Base-by-base conservation (phyloP, 2,797 vertebrate genomes). In the Lutjanus argentimaculatus region DNA sequence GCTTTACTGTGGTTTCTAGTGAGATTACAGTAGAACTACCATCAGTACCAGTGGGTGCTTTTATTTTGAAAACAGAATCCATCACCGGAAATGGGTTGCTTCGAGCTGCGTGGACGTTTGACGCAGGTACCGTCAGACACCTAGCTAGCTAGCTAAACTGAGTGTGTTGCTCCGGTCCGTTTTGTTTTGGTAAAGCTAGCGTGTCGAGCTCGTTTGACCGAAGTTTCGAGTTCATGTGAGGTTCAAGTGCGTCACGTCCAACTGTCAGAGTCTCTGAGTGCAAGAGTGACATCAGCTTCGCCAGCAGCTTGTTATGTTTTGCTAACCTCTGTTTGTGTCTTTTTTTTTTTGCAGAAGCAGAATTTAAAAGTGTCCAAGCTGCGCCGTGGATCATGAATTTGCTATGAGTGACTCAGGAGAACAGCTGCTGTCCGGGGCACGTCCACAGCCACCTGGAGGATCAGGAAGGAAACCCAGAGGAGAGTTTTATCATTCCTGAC, bases 391-490 rank as follows among this genome's bases (percentile, higher is more conserved):
- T 52, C 46, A 89, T 92, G 94, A 63, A 72, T 55, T 83, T 93
- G 87, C 83, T 78, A 93, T 93, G 93, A 92, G 61, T 80, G 71
- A 87, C 76, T 77, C 79, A 6, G 83, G 83, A 77, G 79, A 69
- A 77, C 59, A 69, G 56, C 48, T 72, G 63, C 80, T 70, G 43
- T 79, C 66, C 77, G 79, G 89, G 82, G 8, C 82, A 66, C 89
- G 81, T 56, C 55, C 77, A 61, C 77, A 61, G 82, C 63, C 82
- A 48, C 77, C 75, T 75, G 87, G 84, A 63, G 80, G 87, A 84
- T n/a, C 67, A 64, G 74, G 80, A 21, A 72, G 66, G 52, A 80
- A 63, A 67, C 65, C 59, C 16, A 51, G 30, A 48, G 49, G 14
- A 68, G 64, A 30, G 3, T 7, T 58, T 61, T 49, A 19, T 79